These are phyloP conservation scores for Laupala kohalensis DNA, from an alignment of 1,140 invertebrate genomes.

Conservation along the genomic window DNA sequence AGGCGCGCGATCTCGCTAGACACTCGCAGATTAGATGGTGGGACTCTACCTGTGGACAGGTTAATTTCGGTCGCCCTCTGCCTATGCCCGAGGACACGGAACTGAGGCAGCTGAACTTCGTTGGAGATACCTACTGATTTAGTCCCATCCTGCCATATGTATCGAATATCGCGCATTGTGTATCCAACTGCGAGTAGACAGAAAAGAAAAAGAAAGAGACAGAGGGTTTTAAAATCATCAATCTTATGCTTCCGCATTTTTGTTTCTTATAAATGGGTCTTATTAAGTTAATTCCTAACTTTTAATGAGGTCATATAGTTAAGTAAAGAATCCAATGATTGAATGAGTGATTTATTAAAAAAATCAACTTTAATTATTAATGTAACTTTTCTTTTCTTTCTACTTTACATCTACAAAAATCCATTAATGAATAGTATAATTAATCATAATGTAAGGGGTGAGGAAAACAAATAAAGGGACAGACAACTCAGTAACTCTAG, in stretches of 20 bases:
- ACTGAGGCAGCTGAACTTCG: conserved; percentile 86
- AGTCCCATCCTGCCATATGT: conserved; percentile 83
- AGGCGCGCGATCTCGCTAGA: background rate
- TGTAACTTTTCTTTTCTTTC: background rate
- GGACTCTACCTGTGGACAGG: conserved; percentile 76
- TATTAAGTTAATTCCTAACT: background rate
- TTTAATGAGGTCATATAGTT: background rate
- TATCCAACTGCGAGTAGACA: conserved; percentile 72
- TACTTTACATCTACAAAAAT: background rate
- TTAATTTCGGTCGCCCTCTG: conserved; percentile 83
- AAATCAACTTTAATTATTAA: background rate
- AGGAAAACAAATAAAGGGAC: background rate
- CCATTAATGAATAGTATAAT: background rate
- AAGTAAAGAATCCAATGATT: background rate
- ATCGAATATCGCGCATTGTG: conserved; percentile 93
- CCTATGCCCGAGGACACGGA: conserved; percentile 83
- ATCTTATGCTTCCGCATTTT: background rate
- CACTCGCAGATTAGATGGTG: background rate
- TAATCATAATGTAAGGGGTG: background rate
- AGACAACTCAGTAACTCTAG: background rate
- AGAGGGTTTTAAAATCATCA: background rate
- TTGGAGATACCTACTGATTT: conserved; percentile 80
- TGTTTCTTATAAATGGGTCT: background rate
- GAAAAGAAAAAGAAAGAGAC: conserved; percentile 17
- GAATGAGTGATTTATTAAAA: background rate